A percentile compares a stretch with the other conserved stretches of the same genome.
These are phyloP conservation scores for Hassar affinis DNA, from an alignment of 2,113 vertebrate genomes.

Conservation along the genomic window DNA sequence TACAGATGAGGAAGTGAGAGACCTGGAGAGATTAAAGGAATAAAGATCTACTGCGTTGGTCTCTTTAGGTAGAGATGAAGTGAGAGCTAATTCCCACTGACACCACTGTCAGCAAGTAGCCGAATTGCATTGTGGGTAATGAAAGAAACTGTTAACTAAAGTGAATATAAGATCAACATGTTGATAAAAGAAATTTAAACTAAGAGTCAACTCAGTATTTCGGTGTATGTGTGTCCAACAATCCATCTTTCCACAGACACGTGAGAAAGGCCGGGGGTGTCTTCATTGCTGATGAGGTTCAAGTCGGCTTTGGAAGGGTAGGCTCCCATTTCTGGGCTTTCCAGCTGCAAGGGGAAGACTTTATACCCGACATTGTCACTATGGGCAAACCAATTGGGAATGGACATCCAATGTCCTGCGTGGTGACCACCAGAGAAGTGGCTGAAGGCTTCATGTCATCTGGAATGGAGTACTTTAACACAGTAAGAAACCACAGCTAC, in stretches of 20 bases:
- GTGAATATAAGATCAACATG: not conserved
- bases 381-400: constrained; percentile 99
- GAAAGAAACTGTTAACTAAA: not conserved
- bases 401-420: constrained; percentile 95
- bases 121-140: not conserved
- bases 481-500: constrained; percentile 69
- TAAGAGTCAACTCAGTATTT: not conserved
- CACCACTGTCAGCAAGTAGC: not conserved
- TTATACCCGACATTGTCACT: constrained; percentile 93
- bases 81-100: not conserved
- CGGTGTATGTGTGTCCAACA: not conserved
- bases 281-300: constrained; percentile 94
- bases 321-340: constrained; percentile 94
- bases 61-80: not conserved
- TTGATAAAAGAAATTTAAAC: not conserved
- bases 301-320: constrained; percentile 93
- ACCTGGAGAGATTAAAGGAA: not conserved
- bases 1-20: not conserved
- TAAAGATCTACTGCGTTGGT: not conserved
- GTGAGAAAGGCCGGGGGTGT: constrained; percentile 81
- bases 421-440: constrained; percentile 88
- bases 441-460: constrained; percentile 84
- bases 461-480: constrained; percentile 96
- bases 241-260: constrained; percentile 67
- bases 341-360: constrained; percentile 87